Base-by-base conservation (phyloP, 2,888 invertebrate species). In the Pterobdella sp. region DNA sequence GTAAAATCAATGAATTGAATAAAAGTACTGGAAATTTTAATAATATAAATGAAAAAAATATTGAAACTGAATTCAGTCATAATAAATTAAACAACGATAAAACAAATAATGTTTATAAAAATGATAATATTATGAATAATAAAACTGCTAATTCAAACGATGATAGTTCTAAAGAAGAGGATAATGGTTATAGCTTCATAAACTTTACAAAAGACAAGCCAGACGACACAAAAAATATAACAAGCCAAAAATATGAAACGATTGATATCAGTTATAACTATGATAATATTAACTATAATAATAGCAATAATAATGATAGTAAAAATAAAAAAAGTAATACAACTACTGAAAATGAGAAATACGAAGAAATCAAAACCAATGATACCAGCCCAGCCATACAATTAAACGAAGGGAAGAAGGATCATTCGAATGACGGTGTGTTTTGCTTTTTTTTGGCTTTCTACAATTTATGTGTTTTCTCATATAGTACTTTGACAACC, bases 221-320 rank as follows among this genome's bases (percentile, higher is more conserved):
- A 3, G n/a, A n/a, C n/a, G n/a, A 14, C 60, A 56, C 4, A 22
- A 56, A 56, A 3, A n/a, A 18, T 22, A 22, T 56, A 42, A 42
- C 7, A 42, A 42, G 22, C 22, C 7, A 22, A 42, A 42, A 42
- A 42, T 14, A 22, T 42, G 7, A n/a, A 14, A 64, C n/a, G 7
- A n/a, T 29, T 31, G 31, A 7, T n/a, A 64, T 14, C 31, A 64
- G n/a, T n/a, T 14, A 64, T 3, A 66, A 66, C 36, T 31, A 66
- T 3, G 32, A 66, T 29, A 29, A 31, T 29, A 66, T 18, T 66
- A 31, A 18, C 36, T 7, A 18, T 29, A 66, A 18, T 29, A 66
- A 18, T 29, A 66, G 2, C 36, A 66, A 32, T 29, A 66, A 32
- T 66, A 66, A 32, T 66, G n/a, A 10, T 29, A 66, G 10, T 66